phyloP scores from a whole-genome alignment of 2,888 invertebrate genomes.

The Drosophila fulvimacula region DNA sequence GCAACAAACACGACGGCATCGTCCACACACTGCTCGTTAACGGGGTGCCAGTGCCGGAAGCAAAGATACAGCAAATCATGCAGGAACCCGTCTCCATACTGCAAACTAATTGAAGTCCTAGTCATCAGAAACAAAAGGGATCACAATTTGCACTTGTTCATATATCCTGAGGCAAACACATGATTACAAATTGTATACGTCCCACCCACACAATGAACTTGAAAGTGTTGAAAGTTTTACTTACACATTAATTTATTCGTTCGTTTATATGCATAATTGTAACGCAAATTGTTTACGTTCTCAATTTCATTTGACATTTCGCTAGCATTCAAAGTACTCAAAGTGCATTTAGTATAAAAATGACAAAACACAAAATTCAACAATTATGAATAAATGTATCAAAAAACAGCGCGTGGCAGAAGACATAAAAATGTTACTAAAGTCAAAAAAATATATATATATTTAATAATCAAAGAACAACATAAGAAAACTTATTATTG shows the following conservation, averaged over 20 bases:
- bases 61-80: slow-evolving; percentile 82
- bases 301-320: slow-evolving; percentile 75
- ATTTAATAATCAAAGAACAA: slow-evolving; percentile 9
- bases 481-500: not conserved
- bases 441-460: slow-evolving; percentile 11
- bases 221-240: slow-evolving; percentile 30
- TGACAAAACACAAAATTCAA: slow-evolving; percentile 15
- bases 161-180: no score
- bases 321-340: slow-evolving; percentile 68
- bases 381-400: slow-evolving; percentile 20
- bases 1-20: slow-evolving; percentile 86
- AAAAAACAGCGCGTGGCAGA: slow-evolving; percentile 37
- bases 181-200: not conserved
- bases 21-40: slow-evolving; percentile 87
- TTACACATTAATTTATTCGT: slow-evolving; percentile 69
- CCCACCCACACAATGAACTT: slow-evolving; percentile 5
- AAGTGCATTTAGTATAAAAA: slow-evolving; percentile 46
- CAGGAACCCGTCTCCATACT: slow-evolving; percentile 81
- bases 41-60: slow-evolving; percentile 83
- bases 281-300: slow-evolving; percentile 67
- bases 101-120: slow-evolving; percentile 58
- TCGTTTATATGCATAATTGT: slow-evolving; percentile 69
- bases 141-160: slow-evolving; percentile 47
- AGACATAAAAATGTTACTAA: slow-evolving; percentile 21
- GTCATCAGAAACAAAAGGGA: slow-evolving; percentile 1